A percentile compares a stretch with the other conserved stretches of the same genome.
phyloP scores from a whole-genome alignment of 2,113 vertebrate species.

The Carettochelys insculpta region DNA sequence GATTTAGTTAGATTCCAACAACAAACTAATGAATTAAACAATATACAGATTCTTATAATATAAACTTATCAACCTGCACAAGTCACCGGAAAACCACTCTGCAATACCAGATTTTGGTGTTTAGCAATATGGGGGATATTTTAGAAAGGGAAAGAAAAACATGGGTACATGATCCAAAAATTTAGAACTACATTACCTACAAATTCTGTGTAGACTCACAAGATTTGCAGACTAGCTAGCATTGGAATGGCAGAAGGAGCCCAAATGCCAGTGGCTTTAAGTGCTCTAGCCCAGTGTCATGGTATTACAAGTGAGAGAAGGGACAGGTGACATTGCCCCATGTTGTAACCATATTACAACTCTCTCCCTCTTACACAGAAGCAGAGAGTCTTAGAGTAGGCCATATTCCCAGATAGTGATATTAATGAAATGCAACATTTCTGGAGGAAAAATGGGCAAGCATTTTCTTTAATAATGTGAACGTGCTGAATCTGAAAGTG shows the following conservation, averaged over 20 bases:
- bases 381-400: background rate
- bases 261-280: background rate
- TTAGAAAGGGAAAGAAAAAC: background rate
- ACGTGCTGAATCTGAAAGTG: background rate
- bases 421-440: background rate
- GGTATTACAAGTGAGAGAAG: background rate
- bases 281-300: background rate
- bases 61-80: rapidly evolving
- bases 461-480: background rate
- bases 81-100: background rate
- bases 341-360: background rate
- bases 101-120: background rate
- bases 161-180: background rate
- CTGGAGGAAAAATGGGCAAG: background rate
- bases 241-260: background rate
- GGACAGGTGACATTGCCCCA: background rate
- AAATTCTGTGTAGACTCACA: background rate
- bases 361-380: background rate
- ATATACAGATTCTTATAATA: background rate
- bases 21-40: background rate
- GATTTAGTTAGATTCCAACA: background rate
- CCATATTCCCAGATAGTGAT: background rate
- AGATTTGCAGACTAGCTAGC: background rate
- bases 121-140: background rate
- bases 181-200: background rate